phyloP scores from a whole-genome alignment of 64 coral and sea anemone genomes.

The Pachyseris speciosa region DNA sequence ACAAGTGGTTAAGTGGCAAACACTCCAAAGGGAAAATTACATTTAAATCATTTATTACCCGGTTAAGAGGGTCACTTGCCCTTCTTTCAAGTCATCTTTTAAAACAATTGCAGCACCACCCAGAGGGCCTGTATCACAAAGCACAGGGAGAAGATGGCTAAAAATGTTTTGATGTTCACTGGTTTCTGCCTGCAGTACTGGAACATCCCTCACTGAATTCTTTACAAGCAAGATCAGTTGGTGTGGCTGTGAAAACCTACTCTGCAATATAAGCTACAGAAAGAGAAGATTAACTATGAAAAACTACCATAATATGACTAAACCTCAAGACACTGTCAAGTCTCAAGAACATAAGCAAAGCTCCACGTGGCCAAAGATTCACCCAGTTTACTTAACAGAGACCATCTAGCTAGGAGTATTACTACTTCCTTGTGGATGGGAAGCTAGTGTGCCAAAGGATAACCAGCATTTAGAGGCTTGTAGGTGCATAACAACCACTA shows the following conservation, averaged over 20 bases:
- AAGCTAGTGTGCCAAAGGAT: too few species aligned
- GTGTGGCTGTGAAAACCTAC: not conserved
- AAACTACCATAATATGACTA: not conserved
- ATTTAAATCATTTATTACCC: not conserved
- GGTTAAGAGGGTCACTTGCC: not conserved
- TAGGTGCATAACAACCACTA: too few species aligned
- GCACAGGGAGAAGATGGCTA: not conserved
- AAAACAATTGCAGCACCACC: slow-evolving; percentile 1
- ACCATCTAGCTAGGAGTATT: too few species aligned
- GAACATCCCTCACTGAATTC: not conserved
- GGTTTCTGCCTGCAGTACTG: not conserved
- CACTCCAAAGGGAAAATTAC: too few species aligned
- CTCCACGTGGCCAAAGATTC: too few species aligned
- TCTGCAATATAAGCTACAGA: not conserved
- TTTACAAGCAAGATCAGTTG: not conserved
- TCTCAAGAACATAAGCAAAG: too few species aligned
- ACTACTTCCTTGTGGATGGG: too few species aligned
- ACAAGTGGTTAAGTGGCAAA: too few species aligned
- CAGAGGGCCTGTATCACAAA: slow-evolving; percentile 11
- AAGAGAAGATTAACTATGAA: not conserved
- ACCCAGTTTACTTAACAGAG: too few species aligned
- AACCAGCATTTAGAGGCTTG: too few species aligned
- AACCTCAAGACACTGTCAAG: not conserved
- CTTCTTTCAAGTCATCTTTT: not conserved
- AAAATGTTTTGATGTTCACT: not conserved